Conservation (phyloP, 2,888 invertebrate species). For the Therioaphis trifolii region DNA sequence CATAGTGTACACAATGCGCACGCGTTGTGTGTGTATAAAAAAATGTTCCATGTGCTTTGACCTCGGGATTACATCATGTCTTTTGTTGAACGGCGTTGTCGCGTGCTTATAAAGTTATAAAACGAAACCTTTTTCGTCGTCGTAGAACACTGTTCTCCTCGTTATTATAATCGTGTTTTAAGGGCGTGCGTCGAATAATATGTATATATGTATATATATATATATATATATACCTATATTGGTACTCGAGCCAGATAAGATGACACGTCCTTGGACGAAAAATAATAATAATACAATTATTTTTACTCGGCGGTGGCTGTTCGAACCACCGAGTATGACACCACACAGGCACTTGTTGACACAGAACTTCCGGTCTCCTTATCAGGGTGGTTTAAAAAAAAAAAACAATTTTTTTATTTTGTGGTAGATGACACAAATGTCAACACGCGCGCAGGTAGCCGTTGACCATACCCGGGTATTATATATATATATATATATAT, state of each 20-base stretch:
- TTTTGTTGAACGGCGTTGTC: neutral
- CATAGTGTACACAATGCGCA: too few species aligned
- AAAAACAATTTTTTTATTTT: conserved; percentile 11
- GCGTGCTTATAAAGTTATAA: neutral
- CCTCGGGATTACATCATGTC: neutral
- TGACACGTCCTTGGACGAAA: neutral
- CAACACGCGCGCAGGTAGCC: neutral
- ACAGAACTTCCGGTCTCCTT: neutral
- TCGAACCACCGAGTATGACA: neutral
- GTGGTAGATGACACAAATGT: neutral
- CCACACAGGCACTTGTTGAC: neutral
- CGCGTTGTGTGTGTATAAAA: too few species aligned
- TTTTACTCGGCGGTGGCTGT: conserved; percentile 4
- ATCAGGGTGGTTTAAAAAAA: neutral
- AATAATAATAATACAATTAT: neutral
- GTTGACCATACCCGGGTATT: too few species aligned
- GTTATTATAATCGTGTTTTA: neutral
- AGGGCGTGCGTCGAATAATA: conserved; percentile 7
- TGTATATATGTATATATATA: too few species aligned
- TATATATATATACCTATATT: too few species aligned
- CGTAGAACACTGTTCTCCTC: neutral
- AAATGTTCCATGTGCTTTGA: neutral
- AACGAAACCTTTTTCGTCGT: conserved; percentile 28
- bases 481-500: too few species aligned
- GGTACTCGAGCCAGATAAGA: neutral